Base-by-base conservation (phyloP, 2,888 invertebrate species). In the Steinernema scapterisci region DNA sequence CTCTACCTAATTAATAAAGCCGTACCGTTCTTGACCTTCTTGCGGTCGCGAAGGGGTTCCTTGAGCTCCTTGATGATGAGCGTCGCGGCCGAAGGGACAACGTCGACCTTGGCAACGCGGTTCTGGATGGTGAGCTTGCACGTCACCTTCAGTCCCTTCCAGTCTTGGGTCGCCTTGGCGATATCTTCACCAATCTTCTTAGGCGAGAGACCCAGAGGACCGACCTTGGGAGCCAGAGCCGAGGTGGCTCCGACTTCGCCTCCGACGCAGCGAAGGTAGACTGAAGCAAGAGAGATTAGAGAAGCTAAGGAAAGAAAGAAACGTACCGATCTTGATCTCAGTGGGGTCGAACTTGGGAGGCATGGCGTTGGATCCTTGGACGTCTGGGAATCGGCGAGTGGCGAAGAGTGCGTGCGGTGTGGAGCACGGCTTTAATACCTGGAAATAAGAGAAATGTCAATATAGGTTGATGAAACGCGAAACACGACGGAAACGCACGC, bases 161-260 rank as follows among this genome's bases (percentile, higher is more conserved):
- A 99, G 89, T 99, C 97, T 46, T 93, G 92, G 11, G 99, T 99
- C 0, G 95, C 95, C 90, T 99, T 99, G 80, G 97, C 97, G 88
- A 99, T 99, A 89, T 99, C 99, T 90, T 99, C 99, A 91, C 99
- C 99, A 87, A 99, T 93, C 92, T 99, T 99, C 90, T 99, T 99
- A 75, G 99, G 99, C 52, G 97, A 97, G 92, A 99, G 91, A 92
- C 99, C 99, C 78, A 99, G 92, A 43, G 99, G 99, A 92, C 99
- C 99, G 87, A 99, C 97, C 91, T 99, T 99, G 54, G 99, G 99
- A 83, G 99, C 99, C 89, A 99, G 91, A 13, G 97, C 95, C 73
- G 99, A 96, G 79, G 99, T 99, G 80, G 99, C 99, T 88, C 97
- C 97, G 72, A 99, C 96, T 92, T 99, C 99, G 88, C 99, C 99